Evolutionary conservation across 2,797 vertebrate species (phyloP), one percentile per base, ranked within the genome.

Genomic region (Odontamblyopus rebecca): DNA sequence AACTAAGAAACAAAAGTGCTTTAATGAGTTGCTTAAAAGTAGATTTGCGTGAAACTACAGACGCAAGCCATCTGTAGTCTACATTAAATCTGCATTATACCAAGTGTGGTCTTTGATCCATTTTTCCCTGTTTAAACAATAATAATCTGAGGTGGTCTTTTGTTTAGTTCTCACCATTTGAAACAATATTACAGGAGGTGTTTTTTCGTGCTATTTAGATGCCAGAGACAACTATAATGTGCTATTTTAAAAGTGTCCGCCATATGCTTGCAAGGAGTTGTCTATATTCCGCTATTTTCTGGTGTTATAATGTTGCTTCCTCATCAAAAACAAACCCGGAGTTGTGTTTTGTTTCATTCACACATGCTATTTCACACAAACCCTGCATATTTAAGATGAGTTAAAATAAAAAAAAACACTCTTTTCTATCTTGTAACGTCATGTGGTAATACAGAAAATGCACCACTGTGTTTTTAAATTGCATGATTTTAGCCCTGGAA

Each of bases 21-120:
- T 38, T 44, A 67, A 65, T 77, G 69, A 56, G 15, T 16, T 53
- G 16, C 50, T 77, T 41, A 32, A 73, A 65, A 29, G n/a, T 50
- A 61, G 27, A 70, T 54, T 23, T 6, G 1, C 6, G 48, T 59
- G 60, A 70, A 32, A 19, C 0, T 9, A 3, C 53, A 69, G 35
- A 13, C 27, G 7, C 11, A 7, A 27, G 27, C 26, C 63, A 54
- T 13, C 19, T 27, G 26, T 13, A 51, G 18, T 61, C 18, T 53
- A 8, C 29, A 57, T 67, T 29, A 3, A 35, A 6, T 60, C 68
- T 69, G 12, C 0, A 48, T 32, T 16, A 61, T 30, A 15, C 19
- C 6, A 6, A 13, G 0, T 51, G 0, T 73, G 19, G 44, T 26
- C 62, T 66, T 51, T n/a, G 3, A 26, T 57, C 9, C 23, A 13